Percentiles rank a stretch among this genome's conserved stretches.
Conservation (phyloP, 2,797 vertebrate genomes). For the Thunnus albacares region DNA sequence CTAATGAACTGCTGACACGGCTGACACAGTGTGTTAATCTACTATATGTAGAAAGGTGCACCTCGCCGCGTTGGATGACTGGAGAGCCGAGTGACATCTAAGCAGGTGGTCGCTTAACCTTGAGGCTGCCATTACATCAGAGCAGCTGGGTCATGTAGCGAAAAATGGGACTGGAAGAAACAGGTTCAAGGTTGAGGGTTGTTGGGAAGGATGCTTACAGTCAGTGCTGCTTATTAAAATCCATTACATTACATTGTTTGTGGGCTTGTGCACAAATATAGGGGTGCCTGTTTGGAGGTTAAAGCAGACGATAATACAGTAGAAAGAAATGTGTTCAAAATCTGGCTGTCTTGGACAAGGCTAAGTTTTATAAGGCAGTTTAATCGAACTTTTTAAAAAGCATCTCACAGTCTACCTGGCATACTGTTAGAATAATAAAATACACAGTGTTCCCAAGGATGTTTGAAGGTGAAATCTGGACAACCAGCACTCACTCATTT, state of each 20-base stretch:
- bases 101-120: constrained; percentile 6
- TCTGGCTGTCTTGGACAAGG: neutral
- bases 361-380: neutral
- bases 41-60: constrained; percentile 3
- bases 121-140: neutral
- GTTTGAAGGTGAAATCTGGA: neutral
- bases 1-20: constrained; percentile 50
- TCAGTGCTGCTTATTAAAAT: neutral
- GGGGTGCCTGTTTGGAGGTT: too few species aligned
- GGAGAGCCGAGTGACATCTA: constrained; percentile 16
- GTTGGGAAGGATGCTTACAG: too few species aligned
- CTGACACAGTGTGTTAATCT: constrained; percentile 6
- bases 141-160: constrained; percentile 1
- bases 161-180: neutral
- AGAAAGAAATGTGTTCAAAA: too few species aligned
- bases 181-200: neutral
- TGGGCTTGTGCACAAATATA: too few species aligned
- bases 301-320: too few species aligned
- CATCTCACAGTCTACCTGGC: neutral
- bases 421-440: neutral
- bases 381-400: neutral
- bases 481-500: too few species aligned
- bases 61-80: neutral
- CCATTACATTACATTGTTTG: too few species aligned
- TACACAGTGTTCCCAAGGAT: neutral